Base-by-base conservation (phyloP, 2,888 invertebrate species). In the Napeogenes inachia region DNA sequence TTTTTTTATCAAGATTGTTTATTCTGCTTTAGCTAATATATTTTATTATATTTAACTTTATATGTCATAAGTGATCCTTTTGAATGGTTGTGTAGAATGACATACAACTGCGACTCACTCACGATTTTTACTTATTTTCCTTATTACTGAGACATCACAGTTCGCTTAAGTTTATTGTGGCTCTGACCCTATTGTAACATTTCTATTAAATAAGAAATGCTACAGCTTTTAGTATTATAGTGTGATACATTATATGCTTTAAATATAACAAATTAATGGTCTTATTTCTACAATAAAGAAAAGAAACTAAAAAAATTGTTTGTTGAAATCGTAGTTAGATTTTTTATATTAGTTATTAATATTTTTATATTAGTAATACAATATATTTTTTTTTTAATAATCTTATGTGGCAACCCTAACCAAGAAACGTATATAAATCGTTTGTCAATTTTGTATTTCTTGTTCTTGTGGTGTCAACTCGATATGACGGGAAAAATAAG, bases 391-490 rank as follows among this genome's bases (percentile, higher is more conserved):
- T 35, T 45, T 13, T n/a, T 59, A 54, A 21, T 42, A 55, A 8
- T 13, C n/a, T 21, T 13, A 50, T n/a, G 30, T 50, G 50, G 5
- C 65, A 63, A 45, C 65, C 65, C 65, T 65, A 10, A 30, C 30
- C 12, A 12, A 30, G 6, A 50, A 50, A 45, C n/a, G 33, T 53
- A 56, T 30, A 33, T 60, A 12, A 62, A 62, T 53, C 62, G 56
- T n/a, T 45, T 21, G 38, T 62, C 45, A 62, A 60, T 60, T 63
- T 65, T 62, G 42, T 56, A 56, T 62, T 45, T 56, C 50, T 50
- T 30, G 30, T 50, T 54, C 56, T 65, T 59, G 45, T 58, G 54
- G 58, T 65, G 63, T 65, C 65, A 63, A 58, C 60, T 58, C 56
- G 55, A 65, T 60, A 60, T 60, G 53, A 45, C 13, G 45, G 56